Conservation (phyloP, 2,113 vertebrate species). For the Pseudorasbora parva region DNA sequence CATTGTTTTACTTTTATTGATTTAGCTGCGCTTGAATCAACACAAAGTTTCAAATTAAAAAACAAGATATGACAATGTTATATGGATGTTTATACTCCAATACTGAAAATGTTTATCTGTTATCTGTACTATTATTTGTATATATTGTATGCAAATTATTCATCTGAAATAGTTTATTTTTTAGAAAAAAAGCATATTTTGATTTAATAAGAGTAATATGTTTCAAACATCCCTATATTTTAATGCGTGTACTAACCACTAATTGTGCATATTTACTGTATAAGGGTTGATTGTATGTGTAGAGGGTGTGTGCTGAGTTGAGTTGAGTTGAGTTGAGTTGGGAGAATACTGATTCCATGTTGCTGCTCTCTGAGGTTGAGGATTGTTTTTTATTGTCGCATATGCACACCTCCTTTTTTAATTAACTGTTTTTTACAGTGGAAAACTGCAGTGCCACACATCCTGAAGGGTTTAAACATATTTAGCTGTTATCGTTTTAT, state of each 20-base stretch:
- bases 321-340: constrained; percentile 29
- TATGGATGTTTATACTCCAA: constrained; percentile 30
- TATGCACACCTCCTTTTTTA: constrained; percentile 12
- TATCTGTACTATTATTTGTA: constrained; percentile 32
- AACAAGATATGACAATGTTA: constrained; percentile 8
- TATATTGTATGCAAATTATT: constrained; percentile 38
- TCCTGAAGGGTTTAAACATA: not conserved
- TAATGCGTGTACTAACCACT: constrained; percentile 66
- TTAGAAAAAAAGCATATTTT: constrained; percentile 40
- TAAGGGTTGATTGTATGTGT: constrained; percentile 45
- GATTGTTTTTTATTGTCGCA: not conserved
- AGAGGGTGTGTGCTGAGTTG: constrained; percentile 6
- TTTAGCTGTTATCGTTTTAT: not conserved
- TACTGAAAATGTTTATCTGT: not conserved
- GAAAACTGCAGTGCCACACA: constrained; percentile 17
- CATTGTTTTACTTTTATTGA: not conserved
- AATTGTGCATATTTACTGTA: constrained; percentile 67
- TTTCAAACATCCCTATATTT: constrained; percentile 49
- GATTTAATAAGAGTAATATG: constrained; percentile 60
- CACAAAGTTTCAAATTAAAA: not conserved
- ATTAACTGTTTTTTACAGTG: constrained; percentile 1
- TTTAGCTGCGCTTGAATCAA: constrained; percentile 23
- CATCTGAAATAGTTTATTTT: constrained; percentile 46
- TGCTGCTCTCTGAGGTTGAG: constrained; percentile 65
- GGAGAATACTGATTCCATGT: constrained; percentile 57